Evolutionary conservation across 2,797 vertebrate species (phyloP).

Genomic region (Steatocranus sp.): DNA sequence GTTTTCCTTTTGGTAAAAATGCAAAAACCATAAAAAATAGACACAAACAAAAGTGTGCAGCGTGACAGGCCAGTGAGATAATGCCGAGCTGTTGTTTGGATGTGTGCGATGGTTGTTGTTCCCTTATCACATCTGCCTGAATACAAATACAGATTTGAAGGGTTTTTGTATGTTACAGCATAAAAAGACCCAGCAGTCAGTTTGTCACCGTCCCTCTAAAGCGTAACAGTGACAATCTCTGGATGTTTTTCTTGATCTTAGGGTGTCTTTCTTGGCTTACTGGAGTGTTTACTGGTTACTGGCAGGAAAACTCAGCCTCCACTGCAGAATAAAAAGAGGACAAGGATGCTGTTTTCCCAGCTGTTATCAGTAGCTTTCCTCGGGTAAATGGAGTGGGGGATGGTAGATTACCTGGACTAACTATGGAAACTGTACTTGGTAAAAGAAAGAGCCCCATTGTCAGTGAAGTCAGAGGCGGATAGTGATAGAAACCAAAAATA

Average conservation of each 20-base stretch:
- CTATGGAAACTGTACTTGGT: background rate
- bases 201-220: background rate
- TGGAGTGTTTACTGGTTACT: background rate
- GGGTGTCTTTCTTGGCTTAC: background rate
- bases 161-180: background rate
- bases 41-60: background rate
- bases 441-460: background rate
- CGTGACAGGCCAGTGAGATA: constrained; percentile 15
- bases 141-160: background rate
- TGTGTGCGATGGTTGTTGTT: background rate
- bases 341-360: background rate
- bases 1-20: background rate
- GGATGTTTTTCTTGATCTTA: background rate
- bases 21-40: background rate
- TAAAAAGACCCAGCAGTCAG: background rate
- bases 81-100: background rate
- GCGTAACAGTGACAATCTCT: background rate
- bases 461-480: accelerated
- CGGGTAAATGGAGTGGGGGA: background rate
- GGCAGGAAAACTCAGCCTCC: background rate
- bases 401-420: background rate
- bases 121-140: background rate
- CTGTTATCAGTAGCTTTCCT: background rate
- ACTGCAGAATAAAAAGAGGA: background rate
- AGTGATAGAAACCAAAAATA: background rate